These are phyloP conservation scores for Periphyllus acericola DNA, from an alignment of 2,888 invertebrate species.

Conservation along the genomic window DNA sequence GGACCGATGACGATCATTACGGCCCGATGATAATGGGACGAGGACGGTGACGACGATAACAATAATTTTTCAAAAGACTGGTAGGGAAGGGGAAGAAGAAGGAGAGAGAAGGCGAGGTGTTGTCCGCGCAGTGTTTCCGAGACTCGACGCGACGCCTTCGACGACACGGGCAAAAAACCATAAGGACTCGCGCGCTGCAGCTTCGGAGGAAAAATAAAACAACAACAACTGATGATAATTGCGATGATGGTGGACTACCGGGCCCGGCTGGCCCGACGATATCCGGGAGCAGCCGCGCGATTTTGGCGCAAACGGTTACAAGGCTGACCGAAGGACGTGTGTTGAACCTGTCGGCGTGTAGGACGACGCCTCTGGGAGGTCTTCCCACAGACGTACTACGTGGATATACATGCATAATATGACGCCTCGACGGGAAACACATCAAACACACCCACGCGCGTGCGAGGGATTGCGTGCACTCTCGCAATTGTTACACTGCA, in stretches of 20 bases:
- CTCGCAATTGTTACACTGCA: background rate
- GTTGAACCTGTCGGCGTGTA: constrained; percentile 50
- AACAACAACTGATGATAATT: background rate
- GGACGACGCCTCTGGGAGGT: constrained; percentile 61
- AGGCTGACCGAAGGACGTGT: constrained; percentile 58
- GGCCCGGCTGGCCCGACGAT: background rate
- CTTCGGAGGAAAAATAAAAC: background rate
- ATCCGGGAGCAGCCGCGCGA: constrained; percentile 44
- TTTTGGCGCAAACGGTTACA: constrained; percentile 53
- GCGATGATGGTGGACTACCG: background rate
- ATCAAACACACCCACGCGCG: constrained; percentile 32
- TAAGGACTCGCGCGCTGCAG: no score
- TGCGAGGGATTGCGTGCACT: constrained; percentile 16
- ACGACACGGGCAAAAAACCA: background rate
- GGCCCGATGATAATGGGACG: background rate
- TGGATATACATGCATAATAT: background rate
- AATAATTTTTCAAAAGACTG: background rate
- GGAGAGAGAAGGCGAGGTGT: background rate
- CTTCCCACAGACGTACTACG: constrained; percentile 42
- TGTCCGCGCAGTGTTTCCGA: background rate
- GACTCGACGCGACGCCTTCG: background rate
- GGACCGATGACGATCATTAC: background rate
- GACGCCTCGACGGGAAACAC: constrained; percentile 38
- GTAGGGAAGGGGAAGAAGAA: no score
- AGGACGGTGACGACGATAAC: background rate